Conservation (phyloP, 2,888 invertebrate genomes). For the Lasioglossum calceatum region DNA sequence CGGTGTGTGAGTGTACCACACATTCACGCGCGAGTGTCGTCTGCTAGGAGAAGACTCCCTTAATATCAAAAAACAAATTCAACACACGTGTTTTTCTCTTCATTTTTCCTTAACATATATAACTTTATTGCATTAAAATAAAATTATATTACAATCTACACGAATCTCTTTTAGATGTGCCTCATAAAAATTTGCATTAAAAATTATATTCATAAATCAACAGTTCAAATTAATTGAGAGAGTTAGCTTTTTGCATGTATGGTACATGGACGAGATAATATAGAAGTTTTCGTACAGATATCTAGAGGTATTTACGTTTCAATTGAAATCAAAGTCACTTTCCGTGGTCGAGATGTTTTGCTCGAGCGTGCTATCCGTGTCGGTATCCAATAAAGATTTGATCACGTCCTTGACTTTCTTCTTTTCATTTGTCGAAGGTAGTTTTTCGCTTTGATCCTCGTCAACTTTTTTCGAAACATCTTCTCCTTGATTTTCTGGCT, state of each 20-base stretch:
- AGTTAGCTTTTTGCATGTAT: background rate
- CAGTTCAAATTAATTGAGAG: background rate
- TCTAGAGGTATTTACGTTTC: conserved; percentile 26
- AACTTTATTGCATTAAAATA: conserved; percentile 41
- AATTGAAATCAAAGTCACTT: conserved; percentile 83
- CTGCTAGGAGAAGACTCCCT: too few species aligned
- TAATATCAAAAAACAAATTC: background rate
- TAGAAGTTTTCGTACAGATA: background rate
- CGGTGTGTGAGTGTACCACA: too few species aligned
- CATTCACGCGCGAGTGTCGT: too few species aligned
- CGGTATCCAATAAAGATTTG: conserved; percentile 78
- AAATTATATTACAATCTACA: conserved; percentile 34
- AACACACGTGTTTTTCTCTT: background rate
- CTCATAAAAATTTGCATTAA: background rate
- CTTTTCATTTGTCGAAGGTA: conserved; percentile 47
- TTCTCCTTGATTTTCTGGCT: conserved; percentile 7
- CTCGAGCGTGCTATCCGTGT: conserved; percentile 82
- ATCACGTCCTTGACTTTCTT: conserved; percentile 78
- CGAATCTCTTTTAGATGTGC: background rate
- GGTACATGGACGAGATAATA: background rate
- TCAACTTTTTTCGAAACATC: background rate
- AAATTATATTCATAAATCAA: background rate
- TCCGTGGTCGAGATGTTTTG: conserved; percentile 80
- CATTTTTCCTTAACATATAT: conserved; percentile 1
- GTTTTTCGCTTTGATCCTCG: background rate